Conservation (phyloP, 2,113 vertebrate genomes). For the Pelobates fuscus region DNA sequence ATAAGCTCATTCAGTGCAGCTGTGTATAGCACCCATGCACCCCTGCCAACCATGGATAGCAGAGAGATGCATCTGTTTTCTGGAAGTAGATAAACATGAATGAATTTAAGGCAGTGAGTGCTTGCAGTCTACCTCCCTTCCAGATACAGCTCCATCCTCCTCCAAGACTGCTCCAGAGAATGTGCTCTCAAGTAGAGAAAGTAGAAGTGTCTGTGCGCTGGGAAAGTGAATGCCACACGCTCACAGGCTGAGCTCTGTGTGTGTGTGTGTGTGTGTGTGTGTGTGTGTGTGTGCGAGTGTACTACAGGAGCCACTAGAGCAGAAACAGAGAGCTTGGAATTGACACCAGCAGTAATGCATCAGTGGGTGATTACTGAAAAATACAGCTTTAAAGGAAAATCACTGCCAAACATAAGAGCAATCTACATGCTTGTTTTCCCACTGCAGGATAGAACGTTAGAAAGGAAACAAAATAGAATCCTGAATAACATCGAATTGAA, state of each 20-base stretch:
- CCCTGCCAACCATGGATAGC: neutral
- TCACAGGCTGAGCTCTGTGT: neutral
- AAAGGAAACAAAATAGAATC: neutral
- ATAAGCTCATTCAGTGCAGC: no score
- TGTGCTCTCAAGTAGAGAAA: no score
- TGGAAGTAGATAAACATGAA: neutral
- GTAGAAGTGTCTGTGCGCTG: no score
- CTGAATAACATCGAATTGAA: neutral
- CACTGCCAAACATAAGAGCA: neutral
- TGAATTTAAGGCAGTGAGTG: neutral
- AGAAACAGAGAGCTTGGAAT: neutral
- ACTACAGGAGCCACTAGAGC: neutral
- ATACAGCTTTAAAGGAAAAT: neutral
- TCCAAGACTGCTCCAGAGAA: no score
- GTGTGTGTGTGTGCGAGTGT: neutral
- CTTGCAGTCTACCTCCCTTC: neutral
- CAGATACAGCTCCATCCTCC: neutral
- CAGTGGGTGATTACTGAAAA: conserved; percentile 7
- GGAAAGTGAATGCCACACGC: no score
- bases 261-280: neutral
- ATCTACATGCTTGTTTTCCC: neutral
- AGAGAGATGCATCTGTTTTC: neutral
- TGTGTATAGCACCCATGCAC: no score
- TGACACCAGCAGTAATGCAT: conserved; percentile 17
- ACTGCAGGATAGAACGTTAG: neutral